Percentiles rank a stretch among this genome's conserved stretches.
phyloP scores from a whole-genome alignment of 2,113 vertebrate species.

The Emydura subglobosa region DNA sequence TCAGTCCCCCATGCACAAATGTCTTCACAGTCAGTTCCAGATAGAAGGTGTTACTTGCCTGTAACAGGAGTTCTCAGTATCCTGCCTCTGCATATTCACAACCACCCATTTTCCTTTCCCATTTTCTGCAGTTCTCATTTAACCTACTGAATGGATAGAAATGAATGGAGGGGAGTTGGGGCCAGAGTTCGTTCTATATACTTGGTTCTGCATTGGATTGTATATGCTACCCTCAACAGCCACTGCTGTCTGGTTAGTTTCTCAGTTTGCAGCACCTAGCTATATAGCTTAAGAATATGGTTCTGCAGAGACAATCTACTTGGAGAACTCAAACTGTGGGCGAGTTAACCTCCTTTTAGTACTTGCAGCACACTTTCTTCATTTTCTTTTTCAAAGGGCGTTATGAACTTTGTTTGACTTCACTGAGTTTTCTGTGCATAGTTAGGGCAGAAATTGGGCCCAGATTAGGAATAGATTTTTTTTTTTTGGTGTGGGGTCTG shows the following conservation, averaged over 20 bases:
- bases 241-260: neutral
- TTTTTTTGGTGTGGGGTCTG: neutral
- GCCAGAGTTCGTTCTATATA: neutral
- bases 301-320: constrained; percentile 31
- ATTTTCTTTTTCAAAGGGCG: neutral
- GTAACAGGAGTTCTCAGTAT: neutral
- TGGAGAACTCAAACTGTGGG: constrained; percentile 42
- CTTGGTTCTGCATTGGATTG: neutral
- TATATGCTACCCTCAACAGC: neutral
- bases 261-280: neutral
- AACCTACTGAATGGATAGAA: neutral
- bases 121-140: neutral
- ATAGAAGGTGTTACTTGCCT: neutral
- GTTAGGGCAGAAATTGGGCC: neutral
- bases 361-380: neutral
- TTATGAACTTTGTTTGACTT: neutral
- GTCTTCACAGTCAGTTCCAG: neutral
- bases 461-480: constrained; percentile 17
- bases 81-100: neutral
- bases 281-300: fast-evolving
- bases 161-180: neutral
- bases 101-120: neutral
- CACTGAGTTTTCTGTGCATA: neutral
- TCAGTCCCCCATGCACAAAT: neutral
- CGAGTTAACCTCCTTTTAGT: neutral